Evolutionary conservation across 2,797 vertebrate species (phyloP).

Genomic region (Poeciliopsis paucimaculata): DNA sequence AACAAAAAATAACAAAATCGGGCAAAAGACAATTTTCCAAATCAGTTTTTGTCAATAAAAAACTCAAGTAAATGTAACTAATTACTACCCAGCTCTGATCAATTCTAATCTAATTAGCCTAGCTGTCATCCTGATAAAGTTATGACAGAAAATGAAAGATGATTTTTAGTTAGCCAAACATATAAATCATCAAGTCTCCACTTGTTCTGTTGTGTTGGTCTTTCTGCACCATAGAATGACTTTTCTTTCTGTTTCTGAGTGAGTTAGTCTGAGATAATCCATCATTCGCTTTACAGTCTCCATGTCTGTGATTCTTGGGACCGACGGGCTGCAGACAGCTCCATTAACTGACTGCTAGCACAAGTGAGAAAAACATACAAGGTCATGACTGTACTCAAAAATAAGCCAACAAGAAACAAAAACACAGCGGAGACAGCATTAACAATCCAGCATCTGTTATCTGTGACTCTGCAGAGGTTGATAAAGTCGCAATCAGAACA

Average conservation of each 20-base stretch:
- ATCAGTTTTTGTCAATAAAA: no score
- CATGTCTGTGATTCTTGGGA: conserved; percentile 58
- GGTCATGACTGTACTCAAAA: not conserved
- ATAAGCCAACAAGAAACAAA: not conserved
- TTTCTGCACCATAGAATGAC: not conserved
- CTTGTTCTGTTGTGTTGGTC: not conserved
- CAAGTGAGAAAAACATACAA: not conserved
- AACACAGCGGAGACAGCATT: not conserved
- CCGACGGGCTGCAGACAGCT: conserved; percentile 40
- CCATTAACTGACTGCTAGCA: conserved; percentile 36
- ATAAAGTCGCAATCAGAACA: conserved; percentile 19
- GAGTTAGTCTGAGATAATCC: conserved; percentile 63
- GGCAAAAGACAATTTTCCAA: no score
- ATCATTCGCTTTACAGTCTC: conserved; percentile 70
- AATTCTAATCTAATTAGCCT: no score
- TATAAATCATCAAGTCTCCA: not conserved
- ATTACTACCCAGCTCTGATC: no score
- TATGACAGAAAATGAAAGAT: not conserved
- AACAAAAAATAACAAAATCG: no score
- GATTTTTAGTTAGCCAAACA: not conserved
- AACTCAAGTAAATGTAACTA: no score
- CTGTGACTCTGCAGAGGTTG: not conserved
- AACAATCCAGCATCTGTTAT: not conserved
- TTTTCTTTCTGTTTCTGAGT: conserved; percentile 18
- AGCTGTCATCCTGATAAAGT: not conserved